Evolutionary conservation across 92 coral and sea anemone species (phyloP).

Genomic region (Micromussa lordhowensis): DNA sequence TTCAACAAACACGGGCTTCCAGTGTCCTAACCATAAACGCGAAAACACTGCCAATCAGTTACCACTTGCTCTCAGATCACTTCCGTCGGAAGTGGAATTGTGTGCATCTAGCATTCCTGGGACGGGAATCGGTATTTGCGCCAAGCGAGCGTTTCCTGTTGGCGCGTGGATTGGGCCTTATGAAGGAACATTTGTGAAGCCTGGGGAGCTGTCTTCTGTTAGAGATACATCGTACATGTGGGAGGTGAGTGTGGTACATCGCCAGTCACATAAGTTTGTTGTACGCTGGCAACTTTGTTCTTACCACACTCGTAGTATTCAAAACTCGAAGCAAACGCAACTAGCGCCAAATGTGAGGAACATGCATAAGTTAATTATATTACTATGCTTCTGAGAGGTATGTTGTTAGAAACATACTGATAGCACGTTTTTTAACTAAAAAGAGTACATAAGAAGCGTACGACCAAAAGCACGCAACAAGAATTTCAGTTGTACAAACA

Average conservation of each 20-base stretch:
- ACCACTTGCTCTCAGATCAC: slow-evolving; percentile 61
- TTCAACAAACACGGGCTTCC: background rate
- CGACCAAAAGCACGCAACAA: background rate
- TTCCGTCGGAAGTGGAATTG: slow-evolving; percentile 89
- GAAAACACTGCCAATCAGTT: background rate
- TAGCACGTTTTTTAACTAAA: too few species aligned
- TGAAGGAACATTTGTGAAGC: slow-evolving; percentile 83
- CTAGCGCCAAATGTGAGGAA: background rate
- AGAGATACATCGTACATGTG: slow-evolving; percentile 89
- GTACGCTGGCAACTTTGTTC: background rate
- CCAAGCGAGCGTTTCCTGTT: slow-evolving; percentile 78
- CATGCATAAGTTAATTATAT: background rate
- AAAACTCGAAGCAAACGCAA: background rate
- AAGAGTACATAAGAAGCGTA: too few species aligned
- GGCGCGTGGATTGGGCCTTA: slow-evolving; percentile 99
- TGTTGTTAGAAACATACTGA: too few species aligned
- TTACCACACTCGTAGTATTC: too few species aligned
- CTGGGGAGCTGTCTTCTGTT: slow-evolving; percentile 69
- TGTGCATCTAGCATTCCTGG: slow-evolving; percentile 92
- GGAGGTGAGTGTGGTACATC: slow-evolving; percentile 76
- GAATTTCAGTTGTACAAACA: background rate
- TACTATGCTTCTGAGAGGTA: background rate
- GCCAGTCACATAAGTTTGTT: background rate
- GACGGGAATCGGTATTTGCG: slow-evolving; percentile 84
- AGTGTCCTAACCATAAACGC: slow-evolving; percentile 31